A percentile compares a stretch with the other conserved stretches of the same genome.
Conservation (phyloP, 2,888 invertebrate species). For the Tipula confusa region DNA sequence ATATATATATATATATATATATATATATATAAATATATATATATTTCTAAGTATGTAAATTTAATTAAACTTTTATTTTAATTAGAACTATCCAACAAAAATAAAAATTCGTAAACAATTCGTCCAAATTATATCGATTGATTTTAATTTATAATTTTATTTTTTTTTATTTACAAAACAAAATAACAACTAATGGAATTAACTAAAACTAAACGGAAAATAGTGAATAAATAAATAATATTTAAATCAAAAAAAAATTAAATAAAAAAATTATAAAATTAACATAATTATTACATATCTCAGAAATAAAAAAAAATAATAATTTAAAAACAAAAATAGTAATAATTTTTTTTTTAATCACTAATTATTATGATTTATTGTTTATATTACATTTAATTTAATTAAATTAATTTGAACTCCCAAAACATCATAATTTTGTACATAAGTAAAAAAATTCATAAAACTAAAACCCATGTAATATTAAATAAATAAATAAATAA, state of each 20-base stretch:
- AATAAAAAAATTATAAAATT: neutral
- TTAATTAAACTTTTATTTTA: neutral
- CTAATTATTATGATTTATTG: neutral
- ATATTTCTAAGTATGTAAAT: neutral
- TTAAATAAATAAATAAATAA: neutral
- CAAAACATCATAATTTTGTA: neutral
- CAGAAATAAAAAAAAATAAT: neutral
- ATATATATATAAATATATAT: neutral
- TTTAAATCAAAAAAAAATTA: neutral
- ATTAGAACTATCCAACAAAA: neutral
- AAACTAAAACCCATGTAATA: neutral
- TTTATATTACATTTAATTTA: neutral
- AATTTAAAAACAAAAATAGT: neutral
- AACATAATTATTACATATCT: conserved; percentile 9
- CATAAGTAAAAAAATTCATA: neutral
- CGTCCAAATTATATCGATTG: neutral
- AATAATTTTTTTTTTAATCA: neutral
- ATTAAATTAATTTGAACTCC: too few relatives aligned
- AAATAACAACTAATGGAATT: neutral
- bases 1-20: too few relatives aligned
- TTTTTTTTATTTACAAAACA: neutral
- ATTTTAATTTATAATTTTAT: neutral
- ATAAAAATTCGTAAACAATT: neutral
- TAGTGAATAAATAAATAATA: neutral
- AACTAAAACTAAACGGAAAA: neutral